Conservation (phyloP, 2,113 vertebrate species). For the Seriola aureovittata region DNA sequence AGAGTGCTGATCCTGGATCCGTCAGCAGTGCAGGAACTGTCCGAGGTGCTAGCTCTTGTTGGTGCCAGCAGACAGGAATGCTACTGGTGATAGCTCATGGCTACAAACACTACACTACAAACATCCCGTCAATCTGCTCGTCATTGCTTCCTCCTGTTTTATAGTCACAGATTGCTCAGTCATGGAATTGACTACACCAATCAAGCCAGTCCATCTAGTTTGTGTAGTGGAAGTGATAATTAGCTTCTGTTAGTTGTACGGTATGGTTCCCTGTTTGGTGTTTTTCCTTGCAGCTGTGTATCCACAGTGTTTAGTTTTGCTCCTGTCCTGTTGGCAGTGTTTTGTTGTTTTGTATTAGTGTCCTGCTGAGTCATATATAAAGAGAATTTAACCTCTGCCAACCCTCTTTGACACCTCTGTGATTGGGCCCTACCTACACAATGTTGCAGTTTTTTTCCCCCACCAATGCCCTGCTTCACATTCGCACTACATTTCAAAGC, state of each 20-base stretch:
- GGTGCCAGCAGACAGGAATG: slow-evolving; percentile 23
- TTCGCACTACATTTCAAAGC: slow-evolving; percentile 47
- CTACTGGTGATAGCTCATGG: slow-evolving; percentile 18
- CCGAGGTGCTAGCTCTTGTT: slow-evolving; percentile 34
- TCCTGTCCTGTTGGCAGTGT: slow-evolving; percentile 32
- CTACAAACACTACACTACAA: slow-evolving; percentile 5
- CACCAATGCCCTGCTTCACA: slow-evolving; percentile 24
- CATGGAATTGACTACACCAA: slow-evolving; percentile 25
- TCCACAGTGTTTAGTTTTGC: slow-evolving; percentile 34
- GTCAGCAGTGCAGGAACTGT: slow-evolving; percentile 49
- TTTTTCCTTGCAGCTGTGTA: slow-evolving; percentile 2
- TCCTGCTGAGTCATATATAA: slow-evolving; percentile 67
- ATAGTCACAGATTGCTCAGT: slow-evolving; percentile 30
- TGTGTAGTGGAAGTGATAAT: slow-evolving; percentile 22
- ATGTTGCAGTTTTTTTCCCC: slow-evolving; percentile 27
- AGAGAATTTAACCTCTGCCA: slow-evolving; percentile 59
- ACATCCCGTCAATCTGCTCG: slow-evolving; percentile 40
- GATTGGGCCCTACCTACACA: slow-evolving; percentile 46
- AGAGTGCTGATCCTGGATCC: slow-evolving; percentile 8
- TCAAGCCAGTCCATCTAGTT: slow-evolving; percentile 36
- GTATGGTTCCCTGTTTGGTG: slow-evolving; percentile 10
- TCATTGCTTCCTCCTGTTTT: slow-evolving; percentile 26
- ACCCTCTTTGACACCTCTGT: slow-evolving; percentile 57
- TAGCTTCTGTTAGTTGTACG: slow-evolving; percentile 27
- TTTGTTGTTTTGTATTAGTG: slow-evolving; percentile 49